A percentile compares a stretch with the other conserved stretches of the same genome.
phyloP scores from a whole-genome alignment of 2,797 vertebrate species.

The Molossus molossus region DNA sequence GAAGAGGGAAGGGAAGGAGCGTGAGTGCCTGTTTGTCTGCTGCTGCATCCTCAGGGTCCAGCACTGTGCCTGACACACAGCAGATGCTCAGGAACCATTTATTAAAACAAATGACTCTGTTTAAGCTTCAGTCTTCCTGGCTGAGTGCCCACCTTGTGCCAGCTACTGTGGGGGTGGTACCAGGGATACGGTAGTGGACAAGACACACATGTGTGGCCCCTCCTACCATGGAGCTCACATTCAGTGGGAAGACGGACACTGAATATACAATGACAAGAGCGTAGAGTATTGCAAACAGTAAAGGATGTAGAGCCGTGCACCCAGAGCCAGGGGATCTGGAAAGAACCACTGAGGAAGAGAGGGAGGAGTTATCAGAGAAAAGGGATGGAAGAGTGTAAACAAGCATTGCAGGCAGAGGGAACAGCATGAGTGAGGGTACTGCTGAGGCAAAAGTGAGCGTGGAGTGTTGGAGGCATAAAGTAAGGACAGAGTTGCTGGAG shows the following conservation, averaged over 20 bases:
- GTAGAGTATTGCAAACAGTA: not conserved
- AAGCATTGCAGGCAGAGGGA: not conserved
- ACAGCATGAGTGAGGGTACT: not conserved
- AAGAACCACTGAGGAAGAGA: slow-evolving; percentile 8
- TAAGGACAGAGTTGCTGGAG: not conserved
- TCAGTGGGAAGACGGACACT: not conserved
- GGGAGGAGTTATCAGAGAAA: not conserved
- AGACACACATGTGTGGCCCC: not conserved
- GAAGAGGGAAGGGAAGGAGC: not conserved
- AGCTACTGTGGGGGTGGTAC: not conserved
- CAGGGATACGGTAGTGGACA: not conserved
- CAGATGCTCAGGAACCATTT: not conserved
- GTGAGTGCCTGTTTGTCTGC: not conserved
- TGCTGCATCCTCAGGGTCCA: not conserved
- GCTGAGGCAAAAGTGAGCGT: not conserved
- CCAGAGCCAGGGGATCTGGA: not conserved
- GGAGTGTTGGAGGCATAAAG: not conserved
- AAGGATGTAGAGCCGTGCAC: not conserved
- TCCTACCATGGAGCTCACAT: not conserved
- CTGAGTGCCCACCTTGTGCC: not conserved
- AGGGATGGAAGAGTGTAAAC: not conserved
- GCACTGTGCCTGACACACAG: not conserved
- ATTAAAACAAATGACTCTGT: slow-evolving; percentile 28
- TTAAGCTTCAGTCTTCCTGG: not conserved
- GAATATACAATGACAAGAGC: not conserved